These are phyloP conservation scores for Corbicula japonica DNA, from an alignment of 2,888 invertebrate genomes.

Conservation along the genomic window DNA sequence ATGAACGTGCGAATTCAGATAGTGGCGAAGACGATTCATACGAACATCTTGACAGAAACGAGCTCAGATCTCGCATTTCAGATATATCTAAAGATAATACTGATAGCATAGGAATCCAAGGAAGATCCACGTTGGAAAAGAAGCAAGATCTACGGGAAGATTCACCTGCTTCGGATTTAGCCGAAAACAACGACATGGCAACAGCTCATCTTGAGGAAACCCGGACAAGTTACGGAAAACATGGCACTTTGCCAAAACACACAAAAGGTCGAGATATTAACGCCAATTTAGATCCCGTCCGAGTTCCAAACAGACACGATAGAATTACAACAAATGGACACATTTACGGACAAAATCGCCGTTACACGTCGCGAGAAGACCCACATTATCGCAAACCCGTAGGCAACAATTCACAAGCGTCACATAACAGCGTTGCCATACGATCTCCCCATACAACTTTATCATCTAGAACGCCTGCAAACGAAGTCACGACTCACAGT, in stretches of 20 bases:
- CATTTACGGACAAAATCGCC: too few relatives aligned
- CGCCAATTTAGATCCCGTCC: too few relatives aligned
- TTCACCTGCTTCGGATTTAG: neutral
- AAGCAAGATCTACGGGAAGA: neutral
- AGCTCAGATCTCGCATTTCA: neutral
- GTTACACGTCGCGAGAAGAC: too few relatives aligned
- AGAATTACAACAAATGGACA: too few relatives aligned
- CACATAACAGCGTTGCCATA: too few relatives aligned
- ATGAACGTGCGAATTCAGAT: neutral
- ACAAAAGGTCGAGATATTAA: too few relatives aligned
- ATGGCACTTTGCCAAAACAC: too few relatives aligned
- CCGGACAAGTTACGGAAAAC: neutral
- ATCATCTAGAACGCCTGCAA: neutral
- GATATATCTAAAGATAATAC: neutral
- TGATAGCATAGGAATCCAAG: neutral
- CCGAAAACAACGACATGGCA: neutral
- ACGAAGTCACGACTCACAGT: neutral
- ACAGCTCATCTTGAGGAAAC: neutral
- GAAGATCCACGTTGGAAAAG: neutral
- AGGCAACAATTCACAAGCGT: too few relatives aligned
- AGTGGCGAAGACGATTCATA: neutral
- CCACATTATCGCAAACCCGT: too few relatives aligned
- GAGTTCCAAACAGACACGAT: too few relatives aligned
- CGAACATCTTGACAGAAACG: neutral
- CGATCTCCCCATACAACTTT: too few relatives aligned